A percentile compares a stretch with the other conserved stretches of the same genome.
Evolutionary conservation across 35 echinoderm and acorn worm genomes (phyloP).

Genomic region (Holothuria glaberrima): DNA sequence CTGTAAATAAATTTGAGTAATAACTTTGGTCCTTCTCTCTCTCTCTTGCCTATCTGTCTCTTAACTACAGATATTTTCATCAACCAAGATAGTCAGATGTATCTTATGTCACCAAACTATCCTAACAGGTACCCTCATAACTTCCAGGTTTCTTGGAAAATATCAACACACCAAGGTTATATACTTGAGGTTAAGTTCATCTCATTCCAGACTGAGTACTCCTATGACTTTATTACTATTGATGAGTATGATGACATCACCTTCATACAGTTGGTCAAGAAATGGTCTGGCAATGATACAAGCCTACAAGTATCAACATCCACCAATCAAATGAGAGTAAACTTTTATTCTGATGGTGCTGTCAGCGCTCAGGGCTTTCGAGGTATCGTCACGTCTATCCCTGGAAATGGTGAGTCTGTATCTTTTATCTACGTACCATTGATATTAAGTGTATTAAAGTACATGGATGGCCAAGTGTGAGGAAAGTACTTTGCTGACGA

Average conservation of each 20-base stretch:
- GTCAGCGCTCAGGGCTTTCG: not conserved
- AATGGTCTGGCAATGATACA: constrained; percentile 19
- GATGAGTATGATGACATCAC: not conserved
- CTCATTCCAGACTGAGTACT: constrained; percentile 12
- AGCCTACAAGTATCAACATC: not conserved
- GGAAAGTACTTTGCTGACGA: too few relatives aligned
- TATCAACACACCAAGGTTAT: not conserved
- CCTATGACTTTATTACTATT: not conserved
- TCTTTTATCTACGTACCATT: too few relatives aligned
- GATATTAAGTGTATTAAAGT: too few relatives aligned
- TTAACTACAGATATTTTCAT: not conserved
- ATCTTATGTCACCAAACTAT: constrained; percentile 2
- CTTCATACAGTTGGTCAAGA: not conserved
- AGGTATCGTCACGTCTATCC: not conserved
- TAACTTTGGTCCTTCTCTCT: too few relatives aligned
- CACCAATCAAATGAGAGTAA: not conserved
- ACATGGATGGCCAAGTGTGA: too few relatives aligned
- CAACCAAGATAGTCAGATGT: not conserved
- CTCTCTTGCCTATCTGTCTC: too few relatives aligned
- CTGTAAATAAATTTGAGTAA: too few relatives aligned
- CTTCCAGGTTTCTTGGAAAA: not conserved
- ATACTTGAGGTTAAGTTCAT: not conserved
- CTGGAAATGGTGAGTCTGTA: too few relatives aligned
- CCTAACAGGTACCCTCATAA: not conserved
- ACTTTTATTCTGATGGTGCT: not conserved